Percentiles rank a stretch among this genome's conserved stretches.
phyloP scores from a whole-genome alignment of 2,888 invertebrate species.

The Perithous albicinctus region DNA sequence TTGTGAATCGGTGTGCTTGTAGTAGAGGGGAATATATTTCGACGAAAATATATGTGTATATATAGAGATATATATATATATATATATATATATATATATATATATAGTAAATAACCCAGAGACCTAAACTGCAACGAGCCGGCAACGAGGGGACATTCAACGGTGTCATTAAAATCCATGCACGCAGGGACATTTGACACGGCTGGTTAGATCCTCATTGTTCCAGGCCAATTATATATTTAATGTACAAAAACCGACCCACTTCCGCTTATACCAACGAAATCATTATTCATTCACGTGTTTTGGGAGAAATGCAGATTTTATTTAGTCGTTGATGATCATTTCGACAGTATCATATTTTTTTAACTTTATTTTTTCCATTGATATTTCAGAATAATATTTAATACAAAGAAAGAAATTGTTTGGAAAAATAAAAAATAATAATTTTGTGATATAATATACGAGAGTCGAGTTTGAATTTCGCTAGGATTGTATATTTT shows the following conservation, averaged over 20 bases:
- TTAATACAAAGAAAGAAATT: background rate
- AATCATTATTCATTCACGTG: slow-evolving; percentile 39
- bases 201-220: slow-evolving; percentile 48
- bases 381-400: background rate
- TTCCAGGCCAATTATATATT: slow-evolving; percentile 54
- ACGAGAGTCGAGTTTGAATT: too few species aligned
- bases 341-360: background rate
- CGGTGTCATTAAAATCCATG: slow-evolving; percentile 59
- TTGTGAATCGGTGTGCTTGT: slow-evolving; percentile 60
- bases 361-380: background rate
- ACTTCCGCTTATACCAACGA: slow-evolving; percentile 12
- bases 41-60: slow-evolving; percentile 5
- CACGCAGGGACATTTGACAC: slow-evolving; percentile 56
- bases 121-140: background rate
- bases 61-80: slow-evolving; percentile 24
- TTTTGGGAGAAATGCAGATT: background rate
- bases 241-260: slow-evolving; percentile 44
- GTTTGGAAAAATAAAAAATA: background rate
- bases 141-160: slow-evolving; percentile 28
- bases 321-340: background rate
- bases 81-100: slow-evolving; percentile 18
- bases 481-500: too few species aligned
- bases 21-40: slow-evolving; percentile 36
- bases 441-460: too few species aligned
- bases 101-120: slow-evolving; percentile 6